Evolutionary conservation across 2,797 vertebrate genomes (phyloP).

Genomic region (Tangara arthus): DNA sequence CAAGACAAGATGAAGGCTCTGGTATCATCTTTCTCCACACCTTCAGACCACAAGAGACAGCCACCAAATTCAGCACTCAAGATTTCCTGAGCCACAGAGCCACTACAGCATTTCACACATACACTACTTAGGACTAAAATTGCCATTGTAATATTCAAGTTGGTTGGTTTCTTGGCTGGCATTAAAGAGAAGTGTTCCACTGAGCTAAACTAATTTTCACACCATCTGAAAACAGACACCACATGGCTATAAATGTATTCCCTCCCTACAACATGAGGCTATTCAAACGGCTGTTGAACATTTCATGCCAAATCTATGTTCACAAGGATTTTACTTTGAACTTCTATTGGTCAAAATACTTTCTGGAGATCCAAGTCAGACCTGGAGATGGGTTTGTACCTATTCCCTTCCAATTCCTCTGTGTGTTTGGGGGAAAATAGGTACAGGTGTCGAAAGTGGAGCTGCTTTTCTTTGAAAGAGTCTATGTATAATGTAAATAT

Average conservation of each 20-base stretch:
- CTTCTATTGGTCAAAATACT: not conserved
- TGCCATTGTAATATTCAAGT: not conserved
- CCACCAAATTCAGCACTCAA: not conserved
- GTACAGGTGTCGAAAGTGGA: not conserved
- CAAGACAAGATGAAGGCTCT: not conserved
- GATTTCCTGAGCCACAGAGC: not conserved
- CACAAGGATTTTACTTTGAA: not conserved
- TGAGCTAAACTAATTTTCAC: not conserved
- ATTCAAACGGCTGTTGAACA: not conserved
- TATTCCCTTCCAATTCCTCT: not conserved
- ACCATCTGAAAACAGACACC: not conserved
- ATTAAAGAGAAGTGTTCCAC: not conserved
- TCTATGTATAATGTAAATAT: not conserved
- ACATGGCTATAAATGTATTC: not conserved
- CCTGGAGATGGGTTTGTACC: not conserved
- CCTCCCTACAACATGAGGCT: not conserved
- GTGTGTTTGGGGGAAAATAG: fast-evolving
- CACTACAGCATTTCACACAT: not conserved
- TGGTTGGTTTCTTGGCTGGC: not conserved
- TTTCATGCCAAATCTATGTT: not conserved
- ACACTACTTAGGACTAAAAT: not conserved
- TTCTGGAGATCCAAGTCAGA: not conserved
- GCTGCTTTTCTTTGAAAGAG: not conserved
- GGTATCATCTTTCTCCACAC: not conserved
- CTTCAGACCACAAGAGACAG: not conserved